phyloP scores from a whole-genome alignment of 2,797 vertebrate genomes.

The Alca torda region DNA sequence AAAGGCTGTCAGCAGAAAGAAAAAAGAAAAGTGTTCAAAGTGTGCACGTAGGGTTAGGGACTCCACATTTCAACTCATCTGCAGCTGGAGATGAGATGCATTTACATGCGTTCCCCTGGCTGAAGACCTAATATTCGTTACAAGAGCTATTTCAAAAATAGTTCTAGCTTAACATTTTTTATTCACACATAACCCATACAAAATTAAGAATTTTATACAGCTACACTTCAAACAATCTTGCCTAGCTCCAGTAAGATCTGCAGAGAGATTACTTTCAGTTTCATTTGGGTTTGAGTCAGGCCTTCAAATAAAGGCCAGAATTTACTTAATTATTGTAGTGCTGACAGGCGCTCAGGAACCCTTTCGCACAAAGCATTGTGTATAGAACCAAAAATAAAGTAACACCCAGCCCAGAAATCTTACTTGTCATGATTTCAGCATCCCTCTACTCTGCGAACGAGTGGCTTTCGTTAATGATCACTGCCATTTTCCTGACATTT shows the following conservation, averaged over 20 bases:
- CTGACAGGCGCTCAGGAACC: neutral
- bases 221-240: neutral
- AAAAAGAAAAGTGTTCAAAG: conserved; percentile 32
- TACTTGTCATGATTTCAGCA: neutral
- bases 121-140: neutral
- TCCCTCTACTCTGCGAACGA: neutral
- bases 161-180: neutral
- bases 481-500: neutral
- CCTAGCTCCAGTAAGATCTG: neutral
- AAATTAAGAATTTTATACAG: neutral
- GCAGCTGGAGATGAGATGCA: neutral
- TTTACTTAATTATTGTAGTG: neutral
- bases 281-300: neutral
- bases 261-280: neutral
- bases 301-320: neutral
- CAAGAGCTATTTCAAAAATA: neutral
- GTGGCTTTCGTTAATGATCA: neutral
- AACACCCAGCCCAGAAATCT: neutral
- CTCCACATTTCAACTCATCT: conserved; percentile 43
- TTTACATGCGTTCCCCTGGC: conserved; percentile 27
- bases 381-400: neutral
- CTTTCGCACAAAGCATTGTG: neutral
- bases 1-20: conserved; percentile 62
- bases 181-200: neutral
- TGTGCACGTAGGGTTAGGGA: conserved; percentile 10